These are phyloP conservation scores for Chelon labrosus DNA, from an alignment of 2,797 vertebrate species.

Conservation along the genomic window DNA sequence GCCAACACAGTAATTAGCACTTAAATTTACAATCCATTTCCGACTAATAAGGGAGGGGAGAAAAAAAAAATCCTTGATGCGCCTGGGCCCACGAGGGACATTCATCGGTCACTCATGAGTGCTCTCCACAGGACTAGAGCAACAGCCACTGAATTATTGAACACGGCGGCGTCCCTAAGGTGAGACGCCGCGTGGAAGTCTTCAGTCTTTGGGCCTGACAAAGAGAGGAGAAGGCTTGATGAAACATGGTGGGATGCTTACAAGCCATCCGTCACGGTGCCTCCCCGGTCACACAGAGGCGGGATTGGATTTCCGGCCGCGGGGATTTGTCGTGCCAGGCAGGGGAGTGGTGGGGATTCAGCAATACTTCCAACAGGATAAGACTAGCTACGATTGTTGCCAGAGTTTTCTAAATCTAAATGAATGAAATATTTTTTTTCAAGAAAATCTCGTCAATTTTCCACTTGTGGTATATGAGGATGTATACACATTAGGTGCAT, in stretches of 20 bases:
- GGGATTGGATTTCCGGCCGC: conserved; percentile 73
- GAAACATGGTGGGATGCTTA: conserved; percentile 79
- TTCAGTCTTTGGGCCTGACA: conserved; percentile 74
- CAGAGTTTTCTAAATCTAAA: conserved; percentile 50
- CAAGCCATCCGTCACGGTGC: conserved; percentile 76
- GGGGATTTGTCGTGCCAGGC: conserved; percentile 64
- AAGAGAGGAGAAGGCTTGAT: conserved; percentile 71
- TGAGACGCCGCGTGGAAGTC: conserved; percentile 73
- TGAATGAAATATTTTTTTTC: conserved; percentile 35
- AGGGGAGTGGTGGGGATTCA: conserved; percentile 39
- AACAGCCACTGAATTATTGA: conserved; percentile 82
- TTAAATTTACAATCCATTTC: conserved; percentile 35
- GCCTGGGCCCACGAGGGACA: conserved; percentile 44
- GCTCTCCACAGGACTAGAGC: conserved; percentile 74
- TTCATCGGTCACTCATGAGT: conserved; percentile 75
- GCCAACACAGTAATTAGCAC: conserved; percentile 42
- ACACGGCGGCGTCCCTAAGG: conserved; percentile 69
- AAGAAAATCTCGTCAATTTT: conserved; percentile 13
- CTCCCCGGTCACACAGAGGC: conserved; percentile 54
- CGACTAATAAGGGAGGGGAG: neutral
- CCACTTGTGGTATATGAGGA: neutral
- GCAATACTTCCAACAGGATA: conserved; percentile 56
- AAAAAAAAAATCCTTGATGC: conserved; percentile 6
- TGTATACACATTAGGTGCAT: too few relatives aligned
- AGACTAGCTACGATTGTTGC: conserved; percentile 48